Base-by-base conservation (phyloP, 53 echinoderm and acorn worm genomes). In the Actinopyga echinites region DNA sequence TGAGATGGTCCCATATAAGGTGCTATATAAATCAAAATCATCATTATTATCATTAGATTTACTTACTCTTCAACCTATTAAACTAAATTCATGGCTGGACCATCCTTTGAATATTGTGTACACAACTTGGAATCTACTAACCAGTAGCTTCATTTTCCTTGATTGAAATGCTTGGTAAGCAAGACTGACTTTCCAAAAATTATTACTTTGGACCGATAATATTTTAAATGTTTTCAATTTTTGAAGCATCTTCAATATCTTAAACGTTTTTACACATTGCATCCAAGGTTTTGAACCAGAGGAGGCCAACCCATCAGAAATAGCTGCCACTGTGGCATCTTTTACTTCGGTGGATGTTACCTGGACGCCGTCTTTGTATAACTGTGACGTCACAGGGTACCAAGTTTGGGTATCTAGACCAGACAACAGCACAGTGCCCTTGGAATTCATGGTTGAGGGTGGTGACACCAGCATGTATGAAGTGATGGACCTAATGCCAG, bases 341-440 rank as follows among this genome's bases (percentile, higher is more conserved):
- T 84, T 66, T 64, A 69, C 88, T 8, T 45, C 79, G 13, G 67
- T 92, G 33, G 79, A 69, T 12, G 61, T 92, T 26, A 77, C 64
- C 28, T 95, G 95, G 95, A 32, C 37, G 0, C 89, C 89, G 4
- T 91, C 95, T 2, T 17, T 68, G 30, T 86, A 79, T 71, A 85
- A 65, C 73, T 95, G 95, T 66, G 95, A 95, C 30, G 85, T 95
- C 74, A 36, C 55, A 29, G 93, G 89, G 33, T 95, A 95, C 79
- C 36, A 34, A 42, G 86, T 95, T 34, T 30, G 57, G 42, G 83
- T 35, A 78, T 49, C 57, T 3, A 36, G 52, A 21, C 22, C 40
- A 17, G 57, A 71, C 25, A 49, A 34, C 30, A 68, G 83, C 30
- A 60, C 68, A 56, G 78, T 34, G 34, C n/a, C 65, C 56, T 78